phyloP scores from a whole-genome alignment of 1,140 invertebrate species.

The Hylyphantes graminicola region DNA sequence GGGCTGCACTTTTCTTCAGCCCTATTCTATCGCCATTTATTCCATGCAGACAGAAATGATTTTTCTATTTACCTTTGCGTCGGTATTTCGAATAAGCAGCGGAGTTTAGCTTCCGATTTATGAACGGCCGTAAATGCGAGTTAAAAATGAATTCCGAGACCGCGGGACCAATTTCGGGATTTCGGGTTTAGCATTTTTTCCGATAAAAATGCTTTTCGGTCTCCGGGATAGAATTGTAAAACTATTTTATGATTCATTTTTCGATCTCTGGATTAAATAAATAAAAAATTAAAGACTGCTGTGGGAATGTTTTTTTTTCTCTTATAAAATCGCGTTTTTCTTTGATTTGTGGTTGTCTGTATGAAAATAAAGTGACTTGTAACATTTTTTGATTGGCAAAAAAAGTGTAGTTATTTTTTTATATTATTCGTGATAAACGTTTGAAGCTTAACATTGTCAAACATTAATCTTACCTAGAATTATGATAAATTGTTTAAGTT shows the following conservation, averaged over 20 bases:
- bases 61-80: conserved; percentile 38
- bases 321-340: too few species aligned
- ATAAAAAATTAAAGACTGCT: too few species aligned
- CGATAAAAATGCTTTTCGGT: not conserved
- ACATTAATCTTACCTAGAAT: too few species aligned
- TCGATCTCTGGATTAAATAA: not conserved
- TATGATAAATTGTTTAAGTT: too few species aligned
- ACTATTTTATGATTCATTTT: conserved; percentile 6
- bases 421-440: too few species aligned
- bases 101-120: conserved; percentile 6
- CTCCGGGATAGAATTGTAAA: conserved; percentile 1
- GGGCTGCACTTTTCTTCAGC: conserved; percentile 11
- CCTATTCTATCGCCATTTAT: conserved; percentile 24
- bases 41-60: conserved; percentile 30
- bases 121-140: conserved; percentile 33
- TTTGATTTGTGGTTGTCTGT: too few species aligned
- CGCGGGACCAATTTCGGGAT: conserved; percentile 12
- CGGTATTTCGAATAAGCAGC: conserved; percentile 4
- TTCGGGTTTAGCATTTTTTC: not conserved
- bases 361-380: too few species aligned
- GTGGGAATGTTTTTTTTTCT: too few species aligned
- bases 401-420: too few species aligned
- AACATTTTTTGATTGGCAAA: too few species aligned
- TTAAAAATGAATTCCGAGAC: conserved; percentile 39
- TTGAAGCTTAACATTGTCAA: too few species aligned